Conservation (phyloP, 2,888 invertebrate genomes). For the Cerastis rubricosa region DNA sequence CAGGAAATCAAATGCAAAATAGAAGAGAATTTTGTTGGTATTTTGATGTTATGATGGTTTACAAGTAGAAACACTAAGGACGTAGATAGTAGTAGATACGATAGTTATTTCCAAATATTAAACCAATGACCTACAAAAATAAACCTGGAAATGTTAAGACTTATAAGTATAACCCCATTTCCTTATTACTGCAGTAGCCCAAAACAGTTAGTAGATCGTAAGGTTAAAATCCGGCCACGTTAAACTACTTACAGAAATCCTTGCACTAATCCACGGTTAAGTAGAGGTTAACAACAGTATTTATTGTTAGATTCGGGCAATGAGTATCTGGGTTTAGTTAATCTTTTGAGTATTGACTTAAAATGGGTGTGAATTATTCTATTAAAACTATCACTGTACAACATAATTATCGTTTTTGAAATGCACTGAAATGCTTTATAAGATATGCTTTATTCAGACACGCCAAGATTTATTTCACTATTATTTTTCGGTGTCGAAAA, state of each 20-base stretch:
- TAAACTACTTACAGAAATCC: conserved; percentile 48
- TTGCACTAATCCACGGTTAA: conserved; percentile 41
- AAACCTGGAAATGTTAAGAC: not conserved
- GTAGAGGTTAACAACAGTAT: conserved; percentile 34
- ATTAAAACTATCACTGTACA: not conserved
- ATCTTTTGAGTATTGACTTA: conserved; percentile 24
- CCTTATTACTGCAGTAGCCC: not conserved
- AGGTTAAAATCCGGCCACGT: conserved; percentile 25
- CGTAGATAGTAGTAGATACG: not conserved
- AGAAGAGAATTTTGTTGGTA: not conserved
- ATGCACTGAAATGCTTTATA: not conserved
- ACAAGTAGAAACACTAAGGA: not conserved
- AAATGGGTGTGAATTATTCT: not conserved
- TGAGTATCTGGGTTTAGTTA: conserved; percentile 18
- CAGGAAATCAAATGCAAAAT: conserved; percentile 38
- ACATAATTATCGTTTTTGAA: not conserved
- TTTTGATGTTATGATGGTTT: not conserved
- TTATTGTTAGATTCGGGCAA: conserved; percentile 22
- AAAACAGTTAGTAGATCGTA: conserved; percentile 13
- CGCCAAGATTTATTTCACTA: not conserved
- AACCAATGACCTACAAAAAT: not conserved
- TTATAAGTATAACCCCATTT: not conserved
- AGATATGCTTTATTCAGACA: no score
- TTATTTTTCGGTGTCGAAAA: not conserved
- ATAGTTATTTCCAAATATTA: not conserved